Percentiles rank a stretch among this genome's conserved stretches.
Conservation (phyloP, 2,888 invertebrate genomes). For the Brachyptera risi region DNA sequence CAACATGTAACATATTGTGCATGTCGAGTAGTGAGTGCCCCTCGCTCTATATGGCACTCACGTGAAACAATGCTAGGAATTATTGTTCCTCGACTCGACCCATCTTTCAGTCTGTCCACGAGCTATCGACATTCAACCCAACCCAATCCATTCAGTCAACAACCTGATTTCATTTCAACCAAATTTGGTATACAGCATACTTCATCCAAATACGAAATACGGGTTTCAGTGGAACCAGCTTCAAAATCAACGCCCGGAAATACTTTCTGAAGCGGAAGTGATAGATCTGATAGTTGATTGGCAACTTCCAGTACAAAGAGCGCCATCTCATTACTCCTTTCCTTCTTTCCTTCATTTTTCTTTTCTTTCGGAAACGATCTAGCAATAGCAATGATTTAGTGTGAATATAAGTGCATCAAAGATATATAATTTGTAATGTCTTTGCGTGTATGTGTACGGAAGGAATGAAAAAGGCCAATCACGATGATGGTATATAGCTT, state of each 20-base stretch:
- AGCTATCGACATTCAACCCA: background rate
- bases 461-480: background rate
- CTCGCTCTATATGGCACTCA: no score
- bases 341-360: no score
- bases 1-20: no score
- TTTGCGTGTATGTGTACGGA: background rate
- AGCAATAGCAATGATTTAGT: slow-evolving; percentile 4
- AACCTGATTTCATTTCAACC: slow-evolving; percentile 15
- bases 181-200: slow-evolving; percentile 18
- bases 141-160: slow-evolving; percentile 15
- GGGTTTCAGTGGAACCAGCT: slow-evolving; percentile 8
- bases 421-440: slow-evolving; percentile 1
- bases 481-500: slow-evolving; percentile 10
- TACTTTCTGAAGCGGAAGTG: slow-evolving; percentile 13
- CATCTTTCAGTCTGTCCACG: slow-evolving; percentile 10
- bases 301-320: slow-evolving; percentile 8
- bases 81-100: background rate
- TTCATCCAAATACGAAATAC: slow-evolving; percentile 14
- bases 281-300: slow-evolving; percentile 15
- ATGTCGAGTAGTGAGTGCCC: no score
- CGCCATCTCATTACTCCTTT: background rate
- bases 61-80: slow-evolving; percentile 3
- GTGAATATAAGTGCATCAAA: background rate
- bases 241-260: slow-evolving; percentile 8
- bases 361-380: slow-evolving; percentile 7